Evolutionary conservation across 2,888 invertebrate species (phyloP).

Genomic region (Eurytoma adleriae): DNA sequence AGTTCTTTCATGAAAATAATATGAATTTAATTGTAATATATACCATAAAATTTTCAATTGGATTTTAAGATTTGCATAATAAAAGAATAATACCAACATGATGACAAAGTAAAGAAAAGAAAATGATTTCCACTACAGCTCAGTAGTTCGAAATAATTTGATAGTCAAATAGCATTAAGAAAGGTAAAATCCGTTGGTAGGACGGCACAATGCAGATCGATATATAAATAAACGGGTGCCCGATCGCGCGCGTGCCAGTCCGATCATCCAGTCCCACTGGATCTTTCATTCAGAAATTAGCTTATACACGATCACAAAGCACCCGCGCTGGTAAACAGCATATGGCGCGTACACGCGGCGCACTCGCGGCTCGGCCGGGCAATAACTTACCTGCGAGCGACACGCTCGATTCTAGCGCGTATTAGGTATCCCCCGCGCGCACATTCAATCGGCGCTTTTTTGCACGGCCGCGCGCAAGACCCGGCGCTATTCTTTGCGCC

Average conservation of each 20-base stretch:
- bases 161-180: constrained; percentile 2
- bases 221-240: constrained; percentile 24
- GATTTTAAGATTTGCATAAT: too few relatives aligned
- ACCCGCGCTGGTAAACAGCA: constrained; percentile 64
- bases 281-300: constrained; percentile 61
- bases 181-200: constrained; percentile 4
- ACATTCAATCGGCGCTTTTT: constrained; percentile 60
- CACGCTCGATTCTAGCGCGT: constrained; percentile 47
- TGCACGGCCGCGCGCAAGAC: background rate
- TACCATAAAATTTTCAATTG: too few relatives aligned
- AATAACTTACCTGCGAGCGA: constrained; percentile 66
- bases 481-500: constrained; percentile 5
- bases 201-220: background rate
- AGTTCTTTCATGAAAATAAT: too few relatives aligned
- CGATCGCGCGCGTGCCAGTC: constrained; percentile 18
- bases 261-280: constrained; percentile 22
- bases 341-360: constrained; percentile 63
- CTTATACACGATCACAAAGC: constrained; percentile 60
- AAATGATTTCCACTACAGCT: background rate
- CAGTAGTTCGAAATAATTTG: constrained; percentile 10
- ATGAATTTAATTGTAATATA: too few relatives aligned
- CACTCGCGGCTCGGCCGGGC: constrained; percentile 55
- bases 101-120: background rate
- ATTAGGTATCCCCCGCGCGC: constrained; percentile 60
- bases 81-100: too few relatives aligned